phyloP scores from a whole-genome alignment of 2,888 invertebrate species.

The Harpalus rubripes region DNA sequence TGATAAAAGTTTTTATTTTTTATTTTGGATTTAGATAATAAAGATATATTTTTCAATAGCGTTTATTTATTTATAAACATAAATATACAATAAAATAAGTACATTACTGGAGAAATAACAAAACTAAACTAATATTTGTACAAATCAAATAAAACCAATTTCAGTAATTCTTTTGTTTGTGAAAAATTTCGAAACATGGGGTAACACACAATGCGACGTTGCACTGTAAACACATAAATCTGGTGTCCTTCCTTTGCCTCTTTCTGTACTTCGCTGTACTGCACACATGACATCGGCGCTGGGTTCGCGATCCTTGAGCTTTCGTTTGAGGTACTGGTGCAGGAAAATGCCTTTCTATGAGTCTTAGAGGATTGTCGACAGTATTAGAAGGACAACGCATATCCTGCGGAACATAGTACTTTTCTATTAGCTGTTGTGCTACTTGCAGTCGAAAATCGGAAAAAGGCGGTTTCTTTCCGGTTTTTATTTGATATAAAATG shows the following conservation, averaged over 20 bases:
- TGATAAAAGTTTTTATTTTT: neutral
- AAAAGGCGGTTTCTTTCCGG: slow-evolving; percentile 66
- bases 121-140: too few species aligned
- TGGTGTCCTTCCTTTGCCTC: neutral
- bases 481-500: slow-evolving; percentile 68
- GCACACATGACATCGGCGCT: neutral
- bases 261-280: neutral
- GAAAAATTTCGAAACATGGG: slow-evolving; percentile 1
- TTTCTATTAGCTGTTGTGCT: slow-evolving; percentile 65
- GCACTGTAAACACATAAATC: neutral
- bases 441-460: slow-evolving; percentile 68
- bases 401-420: slow-evolving; percentile 19
- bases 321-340: neutral
- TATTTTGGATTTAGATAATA: neutral
- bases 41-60: neutral
- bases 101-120: too few species aligned
- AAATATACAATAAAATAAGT: neutral
- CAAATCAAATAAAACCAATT: too few species aligned
- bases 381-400: neutral
- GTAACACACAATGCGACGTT: neutral
- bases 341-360: slow-evolving; percentile 3
- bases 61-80: neutral
- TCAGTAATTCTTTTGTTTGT: neutral
- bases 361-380: neutral
- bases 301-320: neutral